A percentile compares a stretch with the other conserved stretches of the same genome.
These are phyloP conservation scores for Istiophorus platypterus DNA, from an alignment of 2,113 vertebrate species.

Conservation along the genomic window DNA sequence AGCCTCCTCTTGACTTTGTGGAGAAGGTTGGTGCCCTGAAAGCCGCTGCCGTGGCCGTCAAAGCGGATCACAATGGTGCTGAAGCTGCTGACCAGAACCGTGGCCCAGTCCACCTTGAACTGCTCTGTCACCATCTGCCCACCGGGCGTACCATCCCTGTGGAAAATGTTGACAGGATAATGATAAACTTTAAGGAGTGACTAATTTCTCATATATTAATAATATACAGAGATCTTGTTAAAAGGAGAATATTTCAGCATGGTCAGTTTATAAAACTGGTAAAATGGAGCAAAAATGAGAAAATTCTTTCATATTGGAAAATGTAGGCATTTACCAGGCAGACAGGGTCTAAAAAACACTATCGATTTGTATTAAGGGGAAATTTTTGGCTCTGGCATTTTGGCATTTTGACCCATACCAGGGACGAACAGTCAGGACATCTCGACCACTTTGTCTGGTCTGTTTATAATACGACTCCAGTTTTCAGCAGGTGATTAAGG, in stretches of 20 bases:
- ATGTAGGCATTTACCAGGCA: neutral
- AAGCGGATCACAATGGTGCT: constrained; percentile 90
- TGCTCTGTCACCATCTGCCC: constrained; percentile 93
- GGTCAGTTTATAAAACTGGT: no score
- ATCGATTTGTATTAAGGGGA: neutral
- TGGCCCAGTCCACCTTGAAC: constrained; percentile 93
- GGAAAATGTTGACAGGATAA: neutral
- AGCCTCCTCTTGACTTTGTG: constrained; percentile 90
- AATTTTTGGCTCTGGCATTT: no score
- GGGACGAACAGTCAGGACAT: neutral
- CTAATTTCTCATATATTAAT: no score
- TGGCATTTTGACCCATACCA: neutral
- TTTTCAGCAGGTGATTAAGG: neutral
- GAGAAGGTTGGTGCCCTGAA: constrained; percentile 94
- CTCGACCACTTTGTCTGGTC: neutral
- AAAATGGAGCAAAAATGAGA: no score
- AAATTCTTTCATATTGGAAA: neutral
- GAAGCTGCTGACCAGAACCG: constrained; percentile 93
- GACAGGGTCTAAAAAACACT: neutral
- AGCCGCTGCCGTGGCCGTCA: constrained; percentile 95
- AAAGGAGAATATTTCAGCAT: neutral
- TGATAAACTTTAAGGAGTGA: neutral
- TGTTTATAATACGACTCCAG: neutral
- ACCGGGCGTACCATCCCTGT: constrained; percentile 92
- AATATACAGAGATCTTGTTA: no score